Evolutionary conservation across 2,888 invertebrate genomes (phyloP).

Genomic region (Aricia artaxerxes): DNA sequence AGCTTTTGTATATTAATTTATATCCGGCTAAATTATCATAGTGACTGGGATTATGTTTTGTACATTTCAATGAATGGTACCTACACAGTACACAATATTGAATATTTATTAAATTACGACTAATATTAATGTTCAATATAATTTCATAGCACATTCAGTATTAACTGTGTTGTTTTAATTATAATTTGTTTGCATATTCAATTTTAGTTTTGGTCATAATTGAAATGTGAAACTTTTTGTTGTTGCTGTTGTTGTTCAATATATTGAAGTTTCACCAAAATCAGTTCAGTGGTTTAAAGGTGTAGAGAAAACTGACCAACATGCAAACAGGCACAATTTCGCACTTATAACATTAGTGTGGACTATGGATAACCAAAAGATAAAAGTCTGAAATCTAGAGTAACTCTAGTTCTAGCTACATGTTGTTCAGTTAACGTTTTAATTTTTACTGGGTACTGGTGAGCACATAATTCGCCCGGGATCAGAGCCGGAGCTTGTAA

Average conservation of each 20-base stretch:
- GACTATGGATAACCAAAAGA: not conserved
- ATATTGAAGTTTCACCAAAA: too few relatives aligned
- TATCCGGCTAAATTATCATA: not conserved
- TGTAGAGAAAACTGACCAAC: too few relatives aligned
- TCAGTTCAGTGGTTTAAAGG: not conserved
- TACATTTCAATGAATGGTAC: not conserved
- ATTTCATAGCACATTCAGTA: not conserved
- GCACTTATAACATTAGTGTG: not conserved
- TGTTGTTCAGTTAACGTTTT: not conserved
- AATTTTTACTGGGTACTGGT: not conserved
- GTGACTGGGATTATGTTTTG: not conserved
- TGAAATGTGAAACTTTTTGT: not conserved
- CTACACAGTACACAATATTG: not conserved
- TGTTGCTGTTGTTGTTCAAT: not conserved
- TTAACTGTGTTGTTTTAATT: not conserved
- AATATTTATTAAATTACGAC: not conserved
- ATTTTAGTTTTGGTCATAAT: not conserved
- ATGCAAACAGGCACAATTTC: not conserved
- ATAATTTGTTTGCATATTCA: not conserved
- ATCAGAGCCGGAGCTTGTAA: not conserved
- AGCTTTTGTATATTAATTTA: not conserved
- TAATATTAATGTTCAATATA: not conserved
- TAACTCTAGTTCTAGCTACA: not conserved
- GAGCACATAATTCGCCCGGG: slow-evolving; percentile 8
- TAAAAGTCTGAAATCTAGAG: too few relatives aligned